Conservation (phyloP, 2,113 vertebrate genomes). For the Globicephala melas region DNA sequence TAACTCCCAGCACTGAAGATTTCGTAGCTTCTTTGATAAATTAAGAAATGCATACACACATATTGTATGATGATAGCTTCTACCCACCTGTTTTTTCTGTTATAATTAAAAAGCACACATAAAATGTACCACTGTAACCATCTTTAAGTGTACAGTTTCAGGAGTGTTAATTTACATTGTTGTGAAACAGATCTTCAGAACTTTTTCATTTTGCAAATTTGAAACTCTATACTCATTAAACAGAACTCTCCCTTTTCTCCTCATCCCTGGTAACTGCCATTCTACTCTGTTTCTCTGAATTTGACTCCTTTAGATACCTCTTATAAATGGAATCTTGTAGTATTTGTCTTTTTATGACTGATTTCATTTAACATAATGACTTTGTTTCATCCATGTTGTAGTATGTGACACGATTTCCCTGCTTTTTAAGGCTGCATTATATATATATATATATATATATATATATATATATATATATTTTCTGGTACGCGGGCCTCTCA, state of each 20-base stretch:
- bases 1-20: not conserved
- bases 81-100: not conserved
- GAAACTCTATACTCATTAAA: not conserved
- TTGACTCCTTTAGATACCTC: not conserved
- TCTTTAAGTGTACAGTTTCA: not conserved
- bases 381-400: not conserved
- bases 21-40: not conserved
- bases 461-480: too few relatives aligned
- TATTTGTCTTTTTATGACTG: conserved; percentile 14
- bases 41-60: not conserved
- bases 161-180: not conserved
- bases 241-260: not conserved
- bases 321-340: not conserved
- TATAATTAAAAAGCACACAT: not conserved
- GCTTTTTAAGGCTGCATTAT: not conserved
- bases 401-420: not conserved
- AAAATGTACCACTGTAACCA: not conserved
- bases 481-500: too few relatives aligned
- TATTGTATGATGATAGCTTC: not conserved
- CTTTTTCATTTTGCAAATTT: not conserved
- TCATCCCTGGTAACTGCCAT: not conserved
- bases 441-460: not conserved
- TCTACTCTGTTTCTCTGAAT: conserved; percentile 13
- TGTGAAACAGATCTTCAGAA: conserved; percentile 25
- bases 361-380: not conserved